These are phyloP conservation scores for Cynopterus sphinx DNA, from an alignment of 2,797 vertebrate genomes.

Conservation along the genomic window DNA sequence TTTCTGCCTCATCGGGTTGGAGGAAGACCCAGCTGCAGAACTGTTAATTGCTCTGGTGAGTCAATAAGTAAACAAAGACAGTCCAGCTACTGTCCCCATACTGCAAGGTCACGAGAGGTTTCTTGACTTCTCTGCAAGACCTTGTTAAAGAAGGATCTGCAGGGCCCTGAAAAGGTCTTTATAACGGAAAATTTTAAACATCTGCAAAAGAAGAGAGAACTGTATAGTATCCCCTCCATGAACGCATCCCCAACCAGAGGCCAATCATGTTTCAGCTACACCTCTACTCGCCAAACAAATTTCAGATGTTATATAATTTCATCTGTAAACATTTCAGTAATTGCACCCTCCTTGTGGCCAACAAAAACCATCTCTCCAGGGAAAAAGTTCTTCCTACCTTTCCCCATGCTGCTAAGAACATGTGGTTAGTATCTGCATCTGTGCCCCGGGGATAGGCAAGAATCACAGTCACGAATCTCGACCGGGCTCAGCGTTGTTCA, in stretches of 20 bases:
- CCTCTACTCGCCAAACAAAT: neutral
- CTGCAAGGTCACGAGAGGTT: neutral
- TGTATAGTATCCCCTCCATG: neutral
- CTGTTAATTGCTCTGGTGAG: slow-evolving; percentile 35
- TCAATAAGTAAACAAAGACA: slow-evolving; percentile 52
- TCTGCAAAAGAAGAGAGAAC: neutral
- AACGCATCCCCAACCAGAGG: neutral
- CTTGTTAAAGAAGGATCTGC: neutral
- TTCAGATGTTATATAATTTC: neutral
- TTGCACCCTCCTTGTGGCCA: neutral
- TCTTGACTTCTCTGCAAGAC: slow-evolving; percentile 12
- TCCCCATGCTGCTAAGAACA: neutral
- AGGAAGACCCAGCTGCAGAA: slow-evolving; percentile 31
- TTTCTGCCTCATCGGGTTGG: slow-evolving; percentile 33
- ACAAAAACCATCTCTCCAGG: neutral
- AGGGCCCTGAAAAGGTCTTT: neutral
- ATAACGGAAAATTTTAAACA: slow-evolving; percentile 26
- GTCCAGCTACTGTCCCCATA: neutral
- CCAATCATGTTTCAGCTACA: neutral
- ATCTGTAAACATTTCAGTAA: neutral
- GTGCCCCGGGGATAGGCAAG: neutral
- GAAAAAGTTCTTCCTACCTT: neutral
- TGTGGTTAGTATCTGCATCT: neutral
- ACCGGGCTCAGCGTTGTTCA: neutral
- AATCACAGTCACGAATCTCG: neutral